Percentiles rank a stretch among this genome's conserved stretches.
Conservation (phyloP, 2,797 vertebrate species). For the Antennarius maculatus region DNA sequence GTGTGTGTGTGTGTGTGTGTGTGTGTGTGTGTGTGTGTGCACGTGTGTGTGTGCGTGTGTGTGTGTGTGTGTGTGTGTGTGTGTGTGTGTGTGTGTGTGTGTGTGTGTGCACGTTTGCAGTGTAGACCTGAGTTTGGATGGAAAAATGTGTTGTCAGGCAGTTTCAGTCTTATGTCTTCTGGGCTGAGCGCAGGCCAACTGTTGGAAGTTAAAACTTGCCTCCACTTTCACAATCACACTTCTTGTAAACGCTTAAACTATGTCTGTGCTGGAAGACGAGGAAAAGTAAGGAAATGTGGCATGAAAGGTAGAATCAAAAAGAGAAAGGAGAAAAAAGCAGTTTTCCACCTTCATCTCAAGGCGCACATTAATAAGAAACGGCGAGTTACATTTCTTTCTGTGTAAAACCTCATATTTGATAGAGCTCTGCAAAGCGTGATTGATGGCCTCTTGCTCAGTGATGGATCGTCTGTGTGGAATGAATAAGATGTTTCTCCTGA, state of each 20-base stretch:
- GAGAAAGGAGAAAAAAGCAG: slow-evolving; percentile 25
- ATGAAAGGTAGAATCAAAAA: slow-evolving; percentile 29
- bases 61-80: slow-evolving; percentile 27
- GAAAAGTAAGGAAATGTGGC: slow-evolving; percentile 20
- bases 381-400: slow-evolving; percentile 16
- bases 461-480: slow-evolving; percentile 36
- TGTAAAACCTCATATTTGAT: slow-evolving; percentile 19
- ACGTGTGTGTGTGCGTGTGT: slow-evolving; percentile 7
- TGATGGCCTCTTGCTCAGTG: slow-evolving; percentile 34
- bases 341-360: slow-evolving; percentile 10
- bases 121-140: slow-evolving; percentile 41
- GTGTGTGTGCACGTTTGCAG: slow-evolving; percentile 6
- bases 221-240: slow-evolving; percentile 63
- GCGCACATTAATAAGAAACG: slow-evolving; percentile 28
- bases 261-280: slow-evolving; percentile 19
- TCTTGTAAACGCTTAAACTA: slow-evolving; percentile 48
- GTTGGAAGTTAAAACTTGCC: slow-evolving; percentile 53
- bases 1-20: too few species aligned
- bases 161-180: slow-evolving; percentile 53
- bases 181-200: slow-evolving; percentile 54
- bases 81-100: slow-evolving; percentile 16
- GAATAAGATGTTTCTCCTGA: slow-evolving; percentile 27
- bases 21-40: too few species aligned
- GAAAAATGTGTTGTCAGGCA: slow-evolving; percentile 55
- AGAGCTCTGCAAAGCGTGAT: slow-evolving; percentile 32